Percentiles rank a stretch among this genome's conserved stretches.
These are phyloP conservation scores for Ataeniobius toweri DNA, from an alignment of 2,797 vertebrate species.

Conservation along the genomic window DNA sequence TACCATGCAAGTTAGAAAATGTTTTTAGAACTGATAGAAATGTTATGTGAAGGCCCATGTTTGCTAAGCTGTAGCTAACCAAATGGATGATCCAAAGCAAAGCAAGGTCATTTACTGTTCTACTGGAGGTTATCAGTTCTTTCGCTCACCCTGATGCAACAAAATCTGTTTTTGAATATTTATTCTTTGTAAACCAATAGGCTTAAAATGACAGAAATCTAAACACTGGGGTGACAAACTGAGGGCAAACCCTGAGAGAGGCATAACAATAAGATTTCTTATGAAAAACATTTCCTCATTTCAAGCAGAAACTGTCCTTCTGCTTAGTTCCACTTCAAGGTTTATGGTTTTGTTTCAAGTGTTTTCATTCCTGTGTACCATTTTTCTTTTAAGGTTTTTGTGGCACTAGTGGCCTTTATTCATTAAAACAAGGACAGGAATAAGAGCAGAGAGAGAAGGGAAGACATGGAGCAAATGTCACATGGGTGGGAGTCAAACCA, in stretches of 20 bases:
- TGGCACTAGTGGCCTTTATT: too few relatives aligned
- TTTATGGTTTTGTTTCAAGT: background rate
- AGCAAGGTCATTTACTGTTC: slow-evolving; percentile 23
- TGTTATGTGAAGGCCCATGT: slow-evolving; percentile 7
- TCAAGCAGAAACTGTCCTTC: background rate
- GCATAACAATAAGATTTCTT: background rate
- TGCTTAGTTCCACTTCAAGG: background rate
- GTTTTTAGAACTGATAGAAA: slow-evolving; percentile 20
- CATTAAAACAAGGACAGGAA: too few relatives aligned
- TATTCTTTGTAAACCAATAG: slow-evolving; percentile 21
- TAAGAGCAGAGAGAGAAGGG: too few relatives aligned
- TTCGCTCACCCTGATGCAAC: slow-evolving; percentile 53
- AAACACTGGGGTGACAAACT: background rate
- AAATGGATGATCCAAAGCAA: slow-evolving; percentile 41
- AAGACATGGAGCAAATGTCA: too few relatives aligned
- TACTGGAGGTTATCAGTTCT: slow-evolving; percentile 25
- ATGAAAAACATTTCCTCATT: slow-evolving; percentile 9
- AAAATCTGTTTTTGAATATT: slow-evolving; percentile 50
- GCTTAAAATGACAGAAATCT: slow-evolving; percentile 14
- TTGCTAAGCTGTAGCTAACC: slow-evolving; percentile 32
- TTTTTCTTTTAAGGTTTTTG: too few relatives aligned
- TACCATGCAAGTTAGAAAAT: slow-evolving; percentile 42
- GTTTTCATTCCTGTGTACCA: background rate
- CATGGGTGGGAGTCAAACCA: too few relatives aligned
- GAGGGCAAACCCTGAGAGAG: background rate